Percentiles rank a stretch among this genome's conserved stretches.
Conservation (phyloP, 2,113 vertebrate genomes). For the Aix galericulata region DNA sequence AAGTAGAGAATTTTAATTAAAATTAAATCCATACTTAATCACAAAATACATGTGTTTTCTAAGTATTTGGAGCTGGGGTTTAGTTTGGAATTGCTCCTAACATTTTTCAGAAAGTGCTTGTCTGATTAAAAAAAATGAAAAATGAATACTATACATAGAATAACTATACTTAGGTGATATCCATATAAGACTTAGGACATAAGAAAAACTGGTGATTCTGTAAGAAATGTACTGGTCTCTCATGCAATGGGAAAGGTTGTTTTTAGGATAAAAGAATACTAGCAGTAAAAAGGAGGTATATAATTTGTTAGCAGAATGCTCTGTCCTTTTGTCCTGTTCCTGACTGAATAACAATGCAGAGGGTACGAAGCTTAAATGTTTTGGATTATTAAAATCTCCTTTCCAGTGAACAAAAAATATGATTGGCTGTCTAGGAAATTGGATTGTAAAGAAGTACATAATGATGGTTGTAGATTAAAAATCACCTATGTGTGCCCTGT, state of each 20-base stretch:
- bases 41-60: neutral
- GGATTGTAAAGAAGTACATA: neutral
- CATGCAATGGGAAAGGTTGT: neutral
- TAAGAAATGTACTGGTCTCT: neutral
- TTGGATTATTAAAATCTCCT: constrained; percentile 9
- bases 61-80: neutral
- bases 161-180: neutral
- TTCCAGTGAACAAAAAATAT: constrained; percentile 4
- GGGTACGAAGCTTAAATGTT: neutral
- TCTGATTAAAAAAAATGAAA: neutral
- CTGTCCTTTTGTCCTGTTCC: neutral
- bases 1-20: neutral
- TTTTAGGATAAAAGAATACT: neutral
- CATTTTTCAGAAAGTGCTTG: neutral
- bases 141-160: neutral
- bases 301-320: neutral
- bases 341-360: neutral
- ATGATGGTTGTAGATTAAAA: neutral
- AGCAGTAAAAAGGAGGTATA: neutral
- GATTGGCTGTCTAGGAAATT: neutral
- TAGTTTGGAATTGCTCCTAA: neutral
- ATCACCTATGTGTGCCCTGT: neutral
- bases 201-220: neutral
- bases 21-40: neutral
- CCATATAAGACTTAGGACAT: neutral